Evolutionary conservation across 2,888 invertebrate genomes (phyloP).

Genomic region (Sympetrum striolatum): DNA sequence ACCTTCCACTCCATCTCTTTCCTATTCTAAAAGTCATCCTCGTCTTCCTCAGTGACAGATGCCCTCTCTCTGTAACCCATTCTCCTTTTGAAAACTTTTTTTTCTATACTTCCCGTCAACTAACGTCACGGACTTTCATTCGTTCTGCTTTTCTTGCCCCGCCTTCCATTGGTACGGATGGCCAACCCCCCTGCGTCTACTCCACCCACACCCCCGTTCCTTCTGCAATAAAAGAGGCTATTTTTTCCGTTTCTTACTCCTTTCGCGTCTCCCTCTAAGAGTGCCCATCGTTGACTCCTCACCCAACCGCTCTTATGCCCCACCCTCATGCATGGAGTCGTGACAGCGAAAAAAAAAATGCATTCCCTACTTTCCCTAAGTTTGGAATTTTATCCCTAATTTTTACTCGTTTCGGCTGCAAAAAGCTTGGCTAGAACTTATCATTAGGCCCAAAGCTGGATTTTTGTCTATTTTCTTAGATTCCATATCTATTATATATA

Average conservation of each 20-base stretch:
- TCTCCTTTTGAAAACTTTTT: neutral
- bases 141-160: conserved; percentile 23
- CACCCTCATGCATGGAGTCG: neutral
- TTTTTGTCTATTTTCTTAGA: no score
- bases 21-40: conserved; percentile 37
- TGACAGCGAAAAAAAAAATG: neutral
- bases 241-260: neutral
- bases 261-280: neutral
- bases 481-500: no score
- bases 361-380: neutral
- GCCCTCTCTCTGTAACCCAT: neutral
- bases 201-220: neutral
- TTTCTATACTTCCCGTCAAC: conserved; percentile 25
- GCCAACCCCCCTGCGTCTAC: neutral
- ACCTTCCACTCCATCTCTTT: neutral
- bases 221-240: neutral
- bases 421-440: neutral
- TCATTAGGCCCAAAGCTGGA: no score
- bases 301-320: neutral
- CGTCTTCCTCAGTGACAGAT: neutral
- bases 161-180: neutral
- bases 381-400: neutral
- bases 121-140: conserved; percentile 28
- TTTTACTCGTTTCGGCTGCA: neutral
- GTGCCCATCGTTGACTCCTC: neutral